Conservation (phyloP, 2,888 invertebrate genomes). For the Lochmaea crataegi region DNA sequence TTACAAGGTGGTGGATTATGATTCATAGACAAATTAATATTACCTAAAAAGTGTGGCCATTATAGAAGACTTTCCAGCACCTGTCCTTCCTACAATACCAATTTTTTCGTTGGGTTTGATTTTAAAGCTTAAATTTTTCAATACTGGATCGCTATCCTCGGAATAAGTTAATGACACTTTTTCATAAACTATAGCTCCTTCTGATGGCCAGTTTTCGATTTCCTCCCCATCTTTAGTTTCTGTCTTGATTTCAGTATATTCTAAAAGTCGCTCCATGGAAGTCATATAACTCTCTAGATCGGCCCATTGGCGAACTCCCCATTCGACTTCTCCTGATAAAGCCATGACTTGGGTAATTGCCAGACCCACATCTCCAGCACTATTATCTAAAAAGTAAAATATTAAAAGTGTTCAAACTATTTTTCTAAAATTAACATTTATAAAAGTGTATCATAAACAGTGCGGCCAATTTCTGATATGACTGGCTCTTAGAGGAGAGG, state of each 20-base stretch:
- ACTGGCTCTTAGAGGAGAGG: no score
- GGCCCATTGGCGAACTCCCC: conserved; percentile 83
- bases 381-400: conserved; percentile 44
- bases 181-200: conserved; percentile 76
- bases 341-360: conserved; percentile 85
- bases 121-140: conserved; percentile 75
- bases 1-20: no score
- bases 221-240: conserved; percentile 64
- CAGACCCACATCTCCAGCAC: conserved; percentile 62
- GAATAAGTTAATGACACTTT: conserved; percentile 77
- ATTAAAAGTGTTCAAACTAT: conserved; percentile 44
- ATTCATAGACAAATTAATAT: no score
- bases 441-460: no score
- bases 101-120: conserved; percentile 78
- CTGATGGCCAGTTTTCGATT: conserved; percentile 77
- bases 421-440: no score
- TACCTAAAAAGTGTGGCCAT: conserved; percentile 77
- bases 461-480: no score
- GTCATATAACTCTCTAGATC: conserved; percentile 86
- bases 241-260: conserved; percentile 64
- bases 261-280: conserved; percentile 82
- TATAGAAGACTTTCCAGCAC: conserved; percentile 84
- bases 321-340: conserved; percentile 75
- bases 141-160: conserved; percentile 76
- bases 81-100: conserved; percentile 84